Evolutionary conservation across 2,888 invertebrate genomes (phyloP), one percentile per base, ranked within the genome.

Genomic region (Acleris cristana): DNA sequence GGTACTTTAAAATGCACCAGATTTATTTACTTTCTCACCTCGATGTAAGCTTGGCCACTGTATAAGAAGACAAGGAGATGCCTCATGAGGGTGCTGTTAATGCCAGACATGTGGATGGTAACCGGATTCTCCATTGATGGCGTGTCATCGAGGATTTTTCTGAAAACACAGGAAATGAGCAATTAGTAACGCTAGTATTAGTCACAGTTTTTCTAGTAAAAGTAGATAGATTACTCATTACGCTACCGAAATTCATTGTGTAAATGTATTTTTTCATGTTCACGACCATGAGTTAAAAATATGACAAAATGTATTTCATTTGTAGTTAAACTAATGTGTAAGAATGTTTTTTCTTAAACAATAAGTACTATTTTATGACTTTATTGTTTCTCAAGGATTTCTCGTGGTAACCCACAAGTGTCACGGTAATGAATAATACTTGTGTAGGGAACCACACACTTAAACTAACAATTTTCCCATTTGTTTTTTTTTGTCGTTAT

Each of bases 81-180:
- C 86, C 95, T 95, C 92, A 97, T 95, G 81, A 97, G 96, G 71
- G 95, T 94, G 80, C 95, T 96, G 86, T 94, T 95, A 71, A 97
- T 96, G 79, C 96, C 97, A 60, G 97, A 97, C 85, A 97, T 95
- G 85, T 97, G 96, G 72, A 97, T 96, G 71, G 96, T 96, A 79
- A 95, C 95, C 70, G 95, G 95, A 79, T 95, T 95, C 82, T 96
- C 95, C 77, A 94, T 93, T 66, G 95, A 92, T 69, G 95, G 95
- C 64, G 95, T 95, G 80, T 96, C 96, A 84, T 95, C 95, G 77
- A 96, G 93, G 75, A 96, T 94, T 90, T 94, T 95, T 79, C 95
- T 95, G 86, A 69, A 89, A 85, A 71, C 73, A 66, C 53, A 69
- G 70, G 63, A 72, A 71, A 7, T n/a, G 45, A n/a, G 21, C 52